Conservation (phyloP, 2,797 vertebrate genomes). For the Sebastes cheni region DNA sequence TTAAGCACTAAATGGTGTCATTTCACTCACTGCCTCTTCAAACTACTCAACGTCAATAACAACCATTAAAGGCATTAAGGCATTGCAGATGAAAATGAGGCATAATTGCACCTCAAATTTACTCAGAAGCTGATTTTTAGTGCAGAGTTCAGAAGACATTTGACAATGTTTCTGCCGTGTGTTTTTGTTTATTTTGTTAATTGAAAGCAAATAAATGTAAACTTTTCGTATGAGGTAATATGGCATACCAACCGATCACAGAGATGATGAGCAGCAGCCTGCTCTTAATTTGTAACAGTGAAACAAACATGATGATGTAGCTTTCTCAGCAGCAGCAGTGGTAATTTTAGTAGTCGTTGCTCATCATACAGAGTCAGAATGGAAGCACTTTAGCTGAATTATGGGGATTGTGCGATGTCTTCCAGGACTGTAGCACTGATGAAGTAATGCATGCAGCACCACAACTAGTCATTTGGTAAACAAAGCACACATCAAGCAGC, state of each 20-base stretch:
- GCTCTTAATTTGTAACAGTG: not conserved
- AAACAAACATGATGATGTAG: not conserved
- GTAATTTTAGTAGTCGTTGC: not conserved
- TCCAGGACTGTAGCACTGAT: constrained; percentile 11
- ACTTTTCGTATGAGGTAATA: not conserved
- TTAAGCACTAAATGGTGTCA: not conserved
- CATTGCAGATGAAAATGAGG: not conserved
- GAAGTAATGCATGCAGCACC: not conserved
- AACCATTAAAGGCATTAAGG: not conserved
- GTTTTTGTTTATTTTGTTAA: not conserved
- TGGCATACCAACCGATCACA: not conserved
- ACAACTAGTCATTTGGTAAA: constrained; percentile 24
- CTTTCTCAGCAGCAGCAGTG: not conserved
- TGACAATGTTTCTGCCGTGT: not conserved
- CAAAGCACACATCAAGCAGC: constrained; percentile 21
- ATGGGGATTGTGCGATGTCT: not conserved
- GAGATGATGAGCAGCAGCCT: not conserved
- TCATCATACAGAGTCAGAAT: not conserved
- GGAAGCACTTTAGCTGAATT: constrained; percentile 8
- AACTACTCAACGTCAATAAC: not conserved
- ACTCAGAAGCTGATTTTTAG: not conserved
- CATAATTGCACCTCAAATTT: not conserved
- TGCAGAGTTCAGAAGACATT: not conserved
- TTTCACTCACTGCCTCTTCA: not conserved
- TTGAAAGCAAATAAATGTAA: not conserved